Conservation (phyloP, 2,113 vertebrate genomes). For the Motacilla tschutschensis region DNA sequence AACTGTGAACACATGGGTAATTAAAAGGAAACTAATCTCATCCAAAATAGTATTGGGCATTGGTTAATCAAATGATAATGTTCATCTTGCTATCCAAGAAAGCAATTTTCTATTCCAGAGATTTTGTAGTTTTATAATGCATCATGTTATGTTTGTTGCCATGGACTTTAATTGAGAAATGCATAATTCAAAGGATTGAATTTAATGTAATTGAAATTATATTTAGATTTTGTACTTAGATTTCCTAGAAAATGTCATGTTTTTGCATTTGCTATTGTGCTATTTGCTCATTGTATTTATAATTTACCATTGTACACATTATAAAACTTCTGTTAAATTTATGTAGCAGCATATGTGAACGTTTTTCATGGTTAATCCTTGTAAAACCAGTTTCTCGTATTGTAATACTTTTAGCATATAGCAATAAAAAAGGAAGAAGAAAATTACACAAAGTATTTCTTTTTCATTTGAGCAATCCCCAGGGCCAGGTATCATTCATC, state of each 20-base stretch:
- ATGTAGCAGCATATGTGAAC: neutral
- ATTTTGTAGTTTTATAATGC: neutral
- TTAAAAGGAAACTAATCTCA: slow-evolving; percentile 42
- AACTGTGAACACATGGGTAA: slow-evolving; percentile 38
- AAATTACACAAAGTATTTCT: neutral
- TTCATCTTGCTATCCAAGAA: slow-evolving; percentile 10
- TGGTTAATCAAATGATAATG: slow-evolving; percentile 37
- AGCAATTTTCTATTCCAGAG: slow-evolving; percentile 23
- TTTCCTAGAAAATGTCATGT: neutral
- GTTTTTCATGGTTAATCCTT: neutral
- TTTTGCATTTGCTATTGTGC: neutral
- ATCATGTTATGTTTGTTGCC: neutral
- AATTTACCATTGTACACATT: neutral
- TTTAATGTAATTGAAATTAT: slow-evolving; percentile 9
- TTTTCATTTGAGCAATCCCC: neutral
- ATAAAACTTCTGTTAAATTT: neutral
- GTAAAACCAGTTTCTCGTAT: neutral
- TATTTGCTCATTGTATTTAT: neutral
- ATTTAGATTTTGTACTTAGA: neutral
- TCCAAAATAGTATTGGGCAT: slow-evolving; percentile 12
- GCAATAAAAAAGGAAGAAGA: neutral
- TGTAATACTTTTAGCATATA: neutral
- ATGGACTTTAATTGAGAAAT: neutral
- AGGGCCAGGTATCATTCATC: neutral
- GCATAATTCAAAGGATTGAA: slow-evolving; percentile 10